Evolutionary conservation across 2,797 vertebrate species (phyloP).

Genomic region (Sciaenops ocellatus): DNA sequence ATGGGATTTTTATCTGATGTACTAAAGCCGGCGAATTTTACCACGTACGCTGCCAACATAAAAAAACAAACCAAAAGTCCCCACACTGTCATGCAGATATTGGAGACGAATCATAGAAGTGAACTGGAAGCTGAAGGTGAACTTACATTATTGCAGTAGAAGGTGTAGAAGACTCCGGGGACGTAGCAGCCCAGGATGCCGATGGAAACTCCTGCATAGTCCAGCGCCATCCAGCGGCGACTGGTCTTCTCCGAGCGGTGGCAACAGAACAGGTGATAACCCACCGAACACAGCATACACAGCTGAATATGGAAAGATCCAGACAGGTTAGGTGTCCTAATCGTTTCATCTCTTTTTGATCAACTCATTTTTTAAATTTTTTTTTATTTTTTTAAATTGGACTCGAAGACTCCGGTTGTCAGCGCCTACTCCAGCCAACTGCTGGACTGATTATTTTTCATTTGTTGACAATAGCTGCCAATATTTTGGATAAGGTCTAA

Average conservation of each 20-base stretch:
- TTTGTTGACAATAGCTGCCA: constrained; percentile 24
- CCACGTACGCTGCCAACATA: background rate
- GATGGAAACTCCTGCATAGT: constrained; percentile 94
- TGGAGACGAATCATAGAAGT: background rate
- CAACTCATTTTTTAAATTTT: background rate
- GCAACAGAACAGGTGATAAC: constrained; percentile 96
- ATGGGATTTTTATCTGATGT: background rate
- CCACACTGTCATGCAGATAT: background rate
- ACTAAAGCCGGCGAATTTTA: background rate
- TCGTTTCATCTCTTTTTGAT: background rate
- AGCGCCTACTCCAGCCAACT: constrained; percentile 9
- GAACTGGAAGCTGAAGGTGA: background rate
- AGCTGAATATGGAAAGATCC: constrained; percentile 81
- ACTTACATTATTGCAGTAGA: constrained; percentile 96
- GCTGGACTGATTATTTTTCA: constrained; percentile 20
- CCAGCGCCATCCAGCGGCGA: constrained; percentile 96
- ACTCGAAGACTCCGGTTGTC: constrained; percentile 10
- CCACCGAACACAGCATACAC: constrained; percentile 96
- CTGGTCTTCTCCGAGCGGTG: constrained; percentile 97
- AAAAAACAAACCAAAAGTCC: no score
- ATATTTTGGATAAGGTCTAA: constrained; percentile 32
- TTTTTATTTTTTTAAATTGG: background rate
- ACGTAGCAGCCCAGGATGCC: constrained; percentile 97
- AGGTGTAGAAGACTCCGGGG: constrained; percentile 97
- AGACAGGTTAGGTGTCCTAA: background rate